A percentile compares a stretch with the other conserved stretches of the same genome.
Evolutionary conservation across 2,113 vertebrate species (phyloP).

Genomic region (Tachuris rubrigastra): DNA sequence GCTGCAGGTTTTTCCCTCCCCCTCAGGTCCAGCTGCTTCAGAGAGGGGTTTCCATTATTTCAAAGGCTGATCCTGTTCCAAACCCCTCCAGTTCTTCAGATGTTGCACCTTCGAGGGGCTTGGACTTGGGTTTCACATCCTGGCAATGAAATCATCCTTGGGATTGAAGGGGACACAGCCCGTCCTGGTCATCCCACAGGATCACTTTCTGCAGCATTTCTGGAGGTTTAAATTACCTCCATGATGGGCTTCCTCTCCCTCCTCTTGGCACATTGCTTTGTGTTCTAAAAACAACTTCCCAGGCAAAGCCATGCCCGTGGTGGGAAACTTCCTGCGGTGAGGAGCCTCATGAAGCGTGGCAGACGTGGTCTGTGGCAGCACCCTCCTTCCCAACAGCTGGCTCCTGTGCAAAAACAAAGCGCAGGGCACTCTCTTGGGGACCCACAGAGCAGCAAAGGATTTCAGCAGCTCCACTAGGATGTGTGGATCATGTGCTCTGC

Average conservation of each 20-base stretch:
- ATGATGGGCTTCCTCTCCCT: neutral
- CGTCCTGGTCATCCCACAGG: rapidly evolving
- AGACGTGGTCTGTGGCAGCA: rapidly evolving
- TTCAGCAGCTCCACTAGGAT: neutral
- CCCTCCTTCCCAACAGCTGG: neutral
- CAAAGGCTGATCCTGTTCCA: neutral
- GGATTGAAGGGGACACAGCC: rapidly evolving
- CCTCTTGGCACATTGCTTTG: neutral
- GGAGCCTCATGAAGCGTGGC: neutral
- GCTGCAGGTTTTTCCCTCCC: neutral
- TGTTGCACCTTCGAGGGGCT: neutral
- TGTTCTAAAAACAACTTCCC: neutral
- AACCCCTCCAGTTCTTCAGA: neutral
- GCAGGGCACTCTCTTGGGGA: neutral
- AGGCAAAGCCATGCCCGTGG: neutral
- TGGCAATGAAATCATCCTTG: rapidly evolving
- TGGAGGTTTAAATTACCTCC: neutral
- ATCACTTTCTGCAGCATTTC: rapidly evolving
- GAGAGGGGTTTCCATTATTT: rapidly evolving
- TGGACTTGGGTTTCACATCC: neutral
- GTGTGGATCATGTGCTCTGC: rapidly evolving
- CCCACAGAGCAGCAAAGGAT: neutral
- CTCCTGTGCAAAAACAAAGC: neutral
- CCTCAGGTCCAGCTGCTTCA: neutral
- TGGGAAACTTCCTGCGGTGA: rapidly evolving